Evolutionary conservation across 1,140 invertebrate species (phyloP).

Genomic region (Drosophila auraria): DNA sequence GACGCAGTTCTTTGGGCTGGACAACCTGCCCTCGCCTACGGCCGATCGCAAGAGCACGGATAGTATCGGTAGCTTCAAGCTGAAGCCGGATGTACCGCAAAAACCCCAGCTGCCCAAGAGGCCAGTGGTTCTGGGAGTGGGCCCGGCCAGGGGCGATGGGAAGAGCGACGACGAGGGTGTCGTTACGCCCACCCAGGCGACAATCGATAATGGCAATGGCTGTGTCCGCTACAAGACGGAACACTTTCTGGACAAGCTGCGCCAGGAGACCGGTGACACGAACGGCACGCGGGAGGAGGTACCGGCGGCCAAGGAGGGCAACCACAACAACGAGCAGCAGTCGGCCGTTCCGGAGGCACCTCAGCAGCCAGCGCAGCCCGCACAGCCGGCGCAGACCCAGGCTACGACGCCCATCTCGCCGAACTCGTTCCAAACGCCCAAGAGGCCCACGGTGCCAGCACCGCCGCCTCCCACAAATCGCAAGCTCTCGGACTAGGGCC

Average conservation of each 20-base stretch:
- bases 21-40: conserved; percentile 78
- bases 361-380: conserved; percentile 4
- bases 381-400: conserved; percentile 34
- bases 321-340: conserved; percentile 49
- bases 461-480: conserved; percentile 79
- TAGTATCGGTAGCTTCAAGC: conserved; percentile 70
- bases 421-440: conserved; percentile 80
- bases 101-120: conserved; percentile 78
- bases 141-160: conserved; percentile 32
- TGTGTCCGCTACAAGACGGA: conserved; percentile 69
- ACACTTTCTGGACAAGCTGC: conserved; percentile 72
- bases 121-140: conserved; percentile 62
- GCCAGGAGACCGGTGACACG: conserved; percentile 70
- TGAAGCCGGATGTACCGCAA: conserved; percentile 81
- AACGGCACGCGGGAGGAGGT: conserved; percentile 61
- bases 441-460: conserved; percentile 81
- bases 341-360: conserved; percentile 13
- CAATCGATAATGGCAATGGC: conserved; percentile 64
- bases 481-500: conserved; percentile 59
- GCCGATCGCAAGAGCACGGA: conserved; percentile 78
- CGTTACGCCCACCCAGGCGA: conserved; percentile 65
- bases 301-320: conserved; percentile 42
- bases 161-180: conserved; percentile 76
- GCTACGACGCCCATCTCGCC: conserved; percentile 79
- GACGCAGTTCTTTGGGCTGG: conserved; percentile 80